phyloP scores from a whole-genome alignment of 2,113 vertebrate species.

The Bos indicus region DNA sequence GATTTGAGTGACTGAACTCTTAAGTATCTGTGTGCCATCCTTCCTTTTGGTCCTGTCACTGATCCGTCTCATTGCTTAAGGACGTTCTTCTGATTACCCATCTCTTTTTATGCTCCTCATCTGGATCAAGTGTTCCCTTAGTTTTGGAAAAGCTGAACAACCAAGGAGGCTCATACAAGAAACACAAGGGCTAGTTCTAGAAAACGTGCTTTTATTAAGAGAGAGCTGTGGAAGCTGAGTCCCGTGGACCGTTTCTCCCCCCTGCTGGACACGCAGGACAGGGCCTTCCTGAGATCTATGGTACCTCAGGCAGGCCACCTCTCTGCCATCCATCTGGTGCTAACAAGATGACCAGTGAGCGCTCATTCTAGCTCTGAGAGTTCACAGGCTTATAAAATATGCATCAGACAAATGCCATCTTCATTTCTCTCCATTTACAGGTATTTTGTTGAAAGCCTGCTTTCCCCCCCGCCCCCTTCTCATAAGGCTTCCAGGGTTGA shows the following conservation, averaged over 20 bases:
- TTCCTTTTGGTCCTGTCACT: neutral
- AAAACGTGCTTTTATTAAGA: neutral
- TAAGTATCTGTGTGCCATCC: too few species aligned
- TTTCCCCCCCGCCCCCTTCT: too few species aligned
- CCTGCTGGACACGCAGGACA: accelerated
- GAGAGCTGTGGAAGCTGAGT: neutral
- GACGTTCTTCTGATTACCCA: neutral
- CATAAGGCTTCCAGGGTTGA: neutral
- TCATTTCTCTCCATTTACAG: neutral
- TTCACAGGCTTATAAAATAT: neutral
- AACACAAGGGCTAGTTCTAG: neutral
- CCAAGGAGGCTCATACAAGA: neutral
- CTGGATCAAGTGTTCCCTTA: neutral
- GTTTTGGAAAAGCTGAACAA: neutral
- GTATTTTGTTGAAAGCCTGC: neutral
- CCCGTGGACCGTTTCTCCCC: accelerated
- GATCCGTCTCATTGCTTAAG: neutral
- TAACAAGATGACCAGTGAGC: neutral
- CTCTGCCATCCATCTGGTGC: neutral
- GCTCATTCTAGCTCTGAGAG: neutral
- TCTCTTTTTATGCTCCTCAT: neutral
- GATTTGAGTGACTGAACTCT: neutral
- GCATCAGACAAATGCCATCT: neutral
- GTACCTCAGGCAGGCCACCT: neutral
- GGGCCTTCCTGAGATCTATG: neutral